phyloP scores from a whole-genome alignment of 1,140 invertebrate species.

The Drosophila quadrilineata region DNA sequence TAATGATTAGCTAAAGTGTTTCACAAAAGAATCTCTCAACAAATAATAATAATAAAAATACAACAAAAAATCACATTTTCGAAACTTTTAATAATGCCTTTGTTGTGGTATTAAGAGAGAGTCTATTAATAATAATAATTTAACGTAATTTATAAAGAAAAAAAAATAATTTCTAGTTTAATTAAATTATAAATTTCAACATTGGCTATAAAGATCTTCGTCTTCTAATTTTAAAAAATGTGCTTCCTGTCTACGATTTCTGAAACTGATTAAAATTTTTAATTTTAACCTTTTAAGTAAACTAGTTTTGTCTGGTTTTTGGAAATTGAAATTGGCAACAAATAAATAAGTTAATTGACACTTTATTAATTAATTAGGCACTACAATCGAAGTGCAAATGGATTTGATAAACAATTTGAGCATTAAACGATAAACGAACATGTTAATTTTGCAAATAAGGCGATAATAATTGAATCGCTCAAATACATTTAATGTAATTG shows the following conservation, averaged over 20 bases:
- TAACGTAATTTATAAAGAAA: not conserved
- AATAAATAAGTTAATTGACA: constrained; percentile 23
- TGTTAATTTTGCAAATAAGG: too few relatives aligned
- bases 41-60: too few relatives aligned
- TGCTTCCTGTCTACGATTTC: too few relatives aligned
- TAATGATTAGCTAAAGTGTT: constrained; percentile 61
- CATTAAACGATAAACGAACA: not conserved
- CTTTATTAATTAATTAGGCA: constrained; percentile 29
- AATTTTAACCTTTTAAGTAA: not conserved
- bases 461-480: too few relatives aligned
- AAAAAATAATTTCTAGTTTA: not conserved
- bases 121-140: too few relatives aligned
- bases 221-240: too few relatives aligned
- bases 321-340: not conserved
- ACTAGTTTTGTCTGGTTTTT: not conserved
- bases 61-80: not conserved
- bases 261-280: too few relatives aligned
- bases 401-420: not conserved
- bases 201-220: not conserved
- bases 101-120: too few relatives aligned
- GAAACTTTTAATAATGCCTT: not conserved
- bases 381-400: constrained; percentile 3
- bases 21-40: constrained; percentile 58
- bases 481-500: too few relatives aligned
- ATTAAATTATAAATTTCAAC: not conserved